Evolutionary conservation across 2,888 invertebrate genomes (phyloP), one percentile per base, ranked within the genome.

Genomic region (Caenorhabditis sp.): DNA sequence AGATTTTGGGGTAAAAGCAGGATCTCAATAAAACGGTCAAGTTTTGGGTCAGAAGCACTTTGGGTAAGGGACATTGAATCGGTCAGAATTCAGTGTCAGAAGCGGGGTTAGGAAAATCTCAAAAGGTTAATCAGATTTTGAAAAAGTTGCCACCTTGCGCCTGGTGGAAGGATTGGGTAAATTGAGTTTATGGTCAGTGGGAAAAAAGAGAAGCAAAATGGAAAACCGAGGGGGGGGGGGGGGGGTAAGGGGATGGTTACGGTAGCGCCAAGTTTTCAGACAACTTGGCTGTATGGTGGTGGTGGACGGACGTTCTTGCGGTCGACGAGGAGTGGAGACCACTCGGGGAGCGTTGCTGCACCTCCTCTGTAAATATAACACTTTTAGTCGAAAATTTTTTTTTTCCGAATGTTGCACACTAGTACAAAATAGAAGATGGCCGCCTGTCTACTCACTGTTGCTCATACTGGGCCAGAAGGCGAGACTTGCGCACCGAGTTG

Each of bases 211-310:
- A 19, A n/a, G 5, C n/a, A 16, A 5, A 19, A 68, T 22, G 31
- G 38, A 35, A 35, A 35, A 10, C 35, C n/a, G 3, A 51, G 49
- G 24, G 10, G 16, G 28, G 31, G 24, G 22, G 58, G 44, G 16
- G 35, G 41, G 19, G 31, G 14, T 41, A 49, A 12, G 10, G 7
- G 49, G 14, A 12, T 16, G 28, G 22, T 61, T 10, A 47, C 1
- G 8, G 47, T 19, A n/a, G 19, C 47, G 10, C 44, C 56, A 26
- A 22, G 24, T 28, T 73, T 61, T 77, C 61, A 86, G 54, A 86
- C 80, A 54, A 84, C 82, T 64, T 86, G 86, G 70, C 84, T 84
- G 49, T 86, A 86, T 5, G 80, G 80, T 38, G 86, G 83, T 7
- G 85, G 86, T 24, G 83, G 83, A 24, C 73, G 77, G 54, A 82